Evolutionary conservation across 2,113 vertebrate genomes (phyloP), one percentile per base, ranked within the genome.

Genomic region (Drymodes brunneopygia): DNA sequence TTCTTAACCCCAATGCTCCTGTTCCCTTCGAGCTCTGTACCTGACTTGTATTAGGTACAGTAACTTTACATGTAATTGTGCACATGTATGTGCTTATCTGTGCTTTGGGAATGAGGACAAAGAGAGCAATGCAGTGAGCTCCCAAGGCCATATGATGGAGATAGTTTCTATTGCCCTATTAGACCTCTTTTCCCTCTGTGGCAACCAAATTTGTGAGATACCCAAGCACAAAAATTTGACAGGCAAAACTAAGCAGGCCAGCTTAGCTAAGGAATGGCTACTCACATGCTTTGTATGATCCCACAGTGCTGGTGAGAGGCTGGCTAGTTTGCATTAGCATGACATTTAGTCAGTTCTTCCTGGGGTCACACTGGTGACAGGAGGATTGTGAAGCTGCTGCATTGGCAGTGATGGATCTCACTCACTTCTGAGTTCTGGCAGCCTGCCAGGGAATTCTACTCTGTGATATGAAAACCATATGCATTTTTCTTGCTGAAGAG

Each of bases 11-110:
- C 7, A 25, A 0, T 9, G 14, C 42, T 66, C 8, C 36, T 31
- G 36, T 15, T 73, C 11, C 19, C 7, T n/a, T 83, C 3, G 3
- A 45, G n/a, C 27, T 69, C 62, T 0, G 0, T 38, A 47, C 33
- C 33, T 58, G 56, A 53, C n/a, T 77, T 0, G 0, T 31, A 53
- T 23, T 57, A 21, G 31, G 23, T 54, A 19, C 7, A 25, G 45
- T 33, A 61, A 12, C 27, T 85, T 78, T 60, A 56, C 4, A 31
- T 10, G 18, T 20, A 91, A 38, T 14, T 57, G 15, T 40, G 31
- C 9, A 35, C 24, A 25, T 9, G 11, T 4, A 33, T 28, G 29
- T 45, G 17, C 22, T 66, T 42, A 71, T 31, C 20, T 18, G 57
- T 18, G n/a, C 38, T 82, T 53, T 28, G 67, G 54, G 33, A 83